A percentile compares a stretch with the other conserved stretches of the same genome.
phyloP scores from a whole-genome alignment of 92 coral and sea anemone genomes.

The Epizoanthus rinbou region DNA sequence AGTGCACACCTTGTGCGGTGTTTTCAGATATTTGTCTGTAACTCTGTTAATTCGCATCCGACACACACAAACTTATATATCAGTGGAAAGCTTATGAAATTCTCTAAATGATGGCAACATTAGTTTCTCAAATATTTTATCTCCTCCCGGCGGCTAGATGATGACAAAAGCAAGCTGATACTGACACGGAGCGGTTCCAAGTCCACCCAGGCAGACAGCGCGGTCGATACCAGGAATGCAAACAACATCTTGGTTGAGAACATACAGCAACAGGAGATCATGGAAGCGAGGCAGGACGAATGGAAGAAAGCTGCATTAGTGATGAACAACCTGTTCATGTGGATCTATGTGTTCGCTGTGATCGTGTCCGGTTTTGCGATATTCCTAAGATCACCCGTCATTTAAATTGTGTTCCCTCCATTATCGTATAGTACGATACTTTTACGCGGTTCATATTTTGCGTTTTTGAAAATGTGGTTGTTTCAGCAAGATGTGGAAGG shows the following conservation, averaged over 20 bases:
- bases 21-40: no score
- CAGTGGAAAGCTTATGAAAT: no score
- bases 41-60: no score
- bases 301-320: constrained; percentile 93
- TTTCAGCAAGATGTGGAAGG: no score
- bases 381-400: constrained; percentile 42
- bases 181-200: not conserved
- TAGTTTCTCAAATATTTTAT: no score
- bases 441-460: no score
- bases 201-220: constrained; percentile 2
- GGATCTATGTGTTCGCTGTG: constrained; percentile 72
- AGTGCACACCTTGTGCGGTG: no score
- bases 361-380: constrained; percentile 50
- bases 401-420: not conserved
- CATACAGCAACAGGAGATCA: constrained; percentile 55
- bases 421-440: no score
- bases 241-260: constrained; percentile 64
- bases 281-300: constrained; percentile 79
- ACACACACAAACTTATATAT: no score
- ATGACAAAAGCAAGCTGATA: constrained; percentile 31
- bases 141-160: constrained; percentile 21
- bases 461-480: no score
- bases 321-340: constrained; percentile 78
- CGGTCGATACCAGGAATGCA: constrained; percentile 53
- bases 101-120: no score